Percentiles rank a stretch among this genome's conserved stretches.
Evolutionary conservation across 2,113 vertebrate species (phyloP).

Genomic region (Grantiella picta): DNA sequence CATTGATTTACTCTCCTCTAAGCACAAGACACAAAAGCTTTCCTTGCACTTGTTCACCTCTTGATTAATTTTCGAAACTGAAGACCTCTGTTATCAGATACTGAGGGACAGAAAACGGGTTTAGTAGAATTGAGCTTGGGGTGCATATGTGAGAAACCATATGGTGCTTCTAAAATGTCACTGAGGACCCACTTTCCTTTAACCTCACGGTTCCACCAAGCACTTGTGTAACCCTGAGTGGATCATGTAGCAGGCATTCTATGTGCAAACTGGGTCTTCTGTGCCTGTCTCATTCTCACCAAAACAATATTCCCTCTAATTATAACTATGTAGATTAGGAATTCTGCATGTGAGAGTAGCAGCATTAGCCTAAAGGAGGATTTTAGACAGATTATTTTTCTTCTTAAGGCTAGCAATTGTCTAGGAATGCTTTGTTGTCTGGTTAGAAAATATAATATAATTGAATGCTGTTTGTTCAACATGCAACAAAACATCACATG

Average conservation of each 20-base stretch:
- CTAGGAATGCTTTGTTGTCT: neutral
- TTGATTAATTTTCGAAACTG: neutral
- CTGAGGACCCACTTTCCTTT: neutral
- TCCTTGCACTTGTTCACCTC: neutral
- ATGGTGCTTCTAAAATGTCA: neutral
- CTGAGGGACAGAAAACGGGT: neutral
- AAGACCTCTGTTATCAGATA: neutral
- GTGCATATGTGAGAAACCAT: neutral
- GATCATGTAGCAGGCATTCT: neutral
- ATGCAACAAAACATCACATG: neutral
- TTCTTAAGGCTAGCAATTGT: neutral
- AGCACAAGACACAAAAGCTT: neutral
- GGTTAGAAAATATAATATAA: neutral
- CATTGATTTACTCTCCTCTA: neutral
- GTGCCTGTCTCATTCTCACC: neutral
- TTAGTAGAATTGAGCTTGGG: neutral
- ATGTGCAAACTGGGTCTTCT: neutral
- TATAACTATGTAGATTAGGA: neutral
- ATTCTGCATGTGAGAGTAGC: neutral
- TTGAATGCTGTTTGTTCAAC: neutral
- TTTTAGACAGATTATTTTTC: neutral
- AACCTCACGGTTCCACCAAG: neutral
- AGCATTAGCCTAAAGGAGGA: neutral
- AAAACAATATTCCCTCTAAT: neutral
- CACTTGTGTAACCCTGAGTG: rapidly evolving